phyloP scores from a whole-genome alignment of 64 coral and sea anemone species.

The Stylophora pistillata region DNA sequence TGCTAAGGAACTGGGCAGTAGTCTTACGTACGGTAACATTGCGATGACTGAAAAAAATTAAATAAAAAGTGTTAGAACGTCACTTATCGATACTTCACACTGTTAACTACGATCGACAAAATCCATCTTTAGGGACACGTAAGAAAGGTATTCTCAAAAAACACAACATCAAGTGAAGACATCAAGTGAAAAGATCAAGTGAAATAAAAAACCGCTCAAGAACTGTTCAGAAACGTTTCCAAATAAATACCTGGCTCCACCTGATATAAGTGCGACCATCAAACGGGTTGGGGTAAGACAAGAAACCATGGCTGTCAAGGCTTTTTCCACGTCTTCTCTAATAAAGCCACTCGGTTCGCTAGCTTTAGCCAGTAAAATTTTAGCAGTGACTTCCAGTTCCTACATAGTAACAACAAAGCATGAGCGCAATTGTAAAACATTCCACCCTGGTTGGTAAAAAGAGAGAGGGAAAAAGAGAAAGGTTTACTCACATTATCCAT shows the following conservation, averaged over 20 bases:
- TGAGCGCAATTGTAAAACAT: background rate
- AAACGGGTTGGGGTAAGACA: constrained; percentile 60
- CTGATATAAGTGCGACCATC: constrained; percentile 64
- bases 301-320: constrained; percentile 73
- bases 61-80: background rate
- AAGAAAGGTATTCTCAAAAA: too few species aligned
- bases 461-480: background rate
- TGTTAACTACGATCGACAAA: too few species aligned
- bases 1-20: constrained; percentile 85
- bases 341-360: constrained; percentile 93
- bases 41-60: constrained; percentile 59
- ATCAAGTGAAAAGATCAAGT: too few species aligned
- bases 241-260: constrained; percentile 71
- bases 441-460: background rate
- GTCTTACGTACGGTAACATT: constrained; percentile 89
- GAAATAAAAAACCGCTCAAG: too few species aligned
- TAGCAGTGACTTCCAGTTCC: constrained; percentile 83
- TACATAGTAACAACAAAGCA: constrained; percentile 4
- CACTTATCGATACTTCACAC: too few species aligned
- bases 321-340: constrained; percentile 86
- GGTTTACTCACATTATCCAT: constrained; percentile 85
- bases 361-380: constrained; percentile 80
- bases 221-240: too few species aligned
- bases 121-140: too few species aligned
- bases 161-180: too few species aligned